phyloP scores from a whole-genome alignment of 2,888 invertebrate genomes.

The Trisateles emortualis region DNA sequence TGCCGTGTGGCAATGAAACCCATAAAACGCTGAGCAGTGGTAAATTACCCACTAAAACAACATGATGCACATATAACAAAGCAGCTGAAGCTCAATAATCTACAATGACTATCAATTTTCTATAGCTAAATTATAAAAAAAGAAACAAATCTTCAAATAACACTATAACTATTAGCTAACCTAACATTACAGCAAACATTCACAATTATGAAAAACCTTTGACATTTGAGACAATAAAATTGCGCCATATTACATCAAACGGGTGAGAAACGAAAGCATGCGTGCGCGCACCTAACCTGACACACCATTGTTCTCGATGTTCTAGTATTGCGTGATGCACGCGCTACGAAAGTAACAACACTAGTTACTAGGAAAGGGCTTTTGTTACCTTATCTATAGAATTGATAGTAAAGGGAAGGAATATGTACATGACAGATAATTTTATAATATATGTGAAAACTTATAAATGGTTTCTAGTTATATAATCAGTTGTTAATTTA shows the following conservation, averaged over 20 bases:
- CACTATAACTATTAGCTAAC: neutral
- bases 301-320: constrained; percentile 61
- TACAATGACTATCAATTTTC: neutral
- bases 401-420: too few relatives aligned
- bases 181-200: constrained; percentile 16
- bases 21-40: too few relatives aligned
- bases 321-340: constrained; percentile 61
- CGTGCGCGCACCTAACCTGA: constrained; percentile 53
- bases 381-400: constrained; percentile 26
- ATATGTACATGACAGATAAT: too few relatives aligned
- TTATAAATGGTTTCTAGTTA: too few relatives aligned
- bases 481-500: too few relatives aligned
- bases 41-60: neutral
- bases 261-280: constrained; percentile 53
- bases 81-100: too few relatives aligned
- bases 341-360: constrained; percentile 66
- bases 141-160: neutral
- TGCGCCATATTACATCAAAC: constrained; percentile 45
- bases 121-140: neutral
- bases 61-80: too few relatives aligned
- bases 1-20: too few relatives aligned
- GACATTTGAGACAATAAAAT: constrained; percentile 45
- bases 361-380: constrained; percentile 42
- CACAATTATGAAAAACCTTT: constrained; percentile 35
- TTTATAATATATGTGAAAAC: too few relatives aligned